A percentile compares a stretch with the other conserved stretches of the same genome.
These are phyloP conservation scores for Ganaspis sp. DNA, from an alignment of 1,140 invertebrate species.

Conservation along the genomic window DNA sequence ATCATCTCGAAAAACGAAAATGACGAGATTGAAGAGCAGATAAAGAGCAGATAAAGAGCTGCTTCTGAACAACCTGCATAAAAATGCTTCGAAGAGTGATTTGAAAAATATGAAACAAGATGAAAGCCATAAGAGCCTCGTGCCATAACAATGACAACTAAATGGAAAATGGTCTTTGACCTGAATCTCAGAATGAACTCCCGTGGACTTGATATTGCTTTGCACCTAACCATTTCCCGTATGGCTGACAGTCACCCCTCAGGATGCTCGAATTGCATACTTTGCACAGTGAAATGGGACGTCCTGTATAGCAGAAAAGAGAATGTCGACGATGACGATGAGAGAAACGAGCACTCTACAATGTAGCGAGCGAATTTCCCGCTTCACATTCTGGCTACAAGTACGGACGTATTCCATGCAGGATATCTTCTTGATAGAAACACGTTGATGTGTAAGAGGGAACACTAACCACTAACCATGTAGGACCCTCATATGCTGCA, in stretches of 20 bases:
- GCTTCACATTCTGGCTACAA: conserved; percentile 30
- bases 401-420: background rate
- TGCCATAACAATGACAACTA: background rate
- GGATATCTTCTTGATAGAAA: conserved; percentile 7
- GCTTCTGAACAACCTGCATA: too few species aligned
- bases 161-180: conserved; percentile 20
- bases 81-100: too few species aligned
- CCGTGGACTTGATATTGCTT: conserved; percentile 14
- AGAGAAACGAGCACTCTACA: conserved; percentile 13
- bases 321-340: conserved; percentile 34
- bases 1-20: too few species aligned
- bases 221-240: background rate
- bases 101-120: background rate
- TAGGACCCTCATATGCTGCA: conserved; percentile 1
- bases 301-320: background rate
- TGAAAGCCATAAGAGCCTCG: background rate
- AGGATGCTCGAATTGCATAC: conserved; percentile 25
- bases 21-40: too few species aligned
- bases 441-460: conserved; percentile 11
- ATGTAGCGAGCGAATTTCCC: conserved; percentile 52
- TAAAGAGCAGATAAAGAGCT: too few species aligned
- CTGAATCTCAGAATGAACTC: conserved; percentile 11
- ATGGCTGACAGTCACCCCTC: conserved; percentile 7
- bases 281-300: background rate
- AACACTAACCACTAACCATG: conserved; percentile 44